Evolutionary conservation across 2,888 invertebrate genomes (phyloP).

Genomic region (Iselma pallidipennis): DNA sequence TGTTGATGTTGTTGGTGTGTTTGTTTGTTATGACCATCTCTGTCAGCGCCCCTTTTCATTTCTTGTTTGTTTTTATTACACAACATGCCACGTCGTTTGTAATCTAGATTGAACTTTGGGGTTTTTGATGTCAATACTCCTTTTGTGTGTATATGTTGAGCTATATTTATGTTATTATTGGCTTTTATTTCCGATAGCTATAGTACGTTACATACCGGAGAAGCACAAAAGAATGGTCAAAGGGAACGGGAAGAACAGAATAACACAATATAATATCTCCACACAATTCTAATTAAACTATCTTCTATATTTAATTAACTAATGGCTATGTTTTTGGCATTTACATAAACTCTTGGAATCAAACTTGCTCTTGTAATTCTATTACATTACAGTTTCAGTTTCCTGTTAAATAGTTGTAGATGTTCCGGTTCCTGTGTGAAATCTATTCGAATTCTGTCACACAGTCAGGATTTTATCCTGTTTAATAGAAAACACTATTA

Average conservation of each 20-base stretch:
- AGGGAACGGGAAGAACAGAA: background rate
- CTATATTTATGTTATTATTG: background rate
- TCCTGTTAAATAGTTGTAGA: background rate
- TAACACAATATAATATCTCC: background rate
- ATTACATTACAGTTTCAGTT: background rate
- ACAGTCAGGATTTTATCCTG: conserved; percentile 30
- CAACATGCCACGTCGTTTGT: background rate
- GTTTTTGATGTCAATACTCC: background rate
- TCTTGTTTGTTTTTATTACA: too few species aligned
- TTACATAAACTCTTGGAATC: too few species aligned
- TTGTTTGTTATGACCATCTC: too few species aligned
- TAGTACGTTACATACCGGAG: background rate
- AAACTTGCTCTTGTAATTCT: background rate
- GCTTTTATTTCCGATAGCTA: background rate
- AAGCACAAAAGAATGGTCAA: background rate
- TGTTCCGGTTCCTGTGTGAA: background rate
- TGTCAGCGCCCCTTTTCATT: too few species aligned
- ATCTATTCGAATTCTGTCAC: conserved; percentile 20
- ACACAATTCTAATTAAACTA: background rate
- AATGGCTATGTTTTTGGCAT: background rate
- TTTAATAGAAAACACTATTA: conserved; percentile 31
- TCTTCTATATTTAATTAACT: background rate
- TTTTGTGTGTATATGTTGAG: background rate
- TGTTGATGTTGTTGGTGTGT: background rate
- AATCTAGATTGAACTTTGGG: background rate